These are phyloP conservation scores for Misgurnus anguillicaudatus DNA, from an alignment of 2,113 vertebrate genomes.

Conservation along the genomic window DNA sequence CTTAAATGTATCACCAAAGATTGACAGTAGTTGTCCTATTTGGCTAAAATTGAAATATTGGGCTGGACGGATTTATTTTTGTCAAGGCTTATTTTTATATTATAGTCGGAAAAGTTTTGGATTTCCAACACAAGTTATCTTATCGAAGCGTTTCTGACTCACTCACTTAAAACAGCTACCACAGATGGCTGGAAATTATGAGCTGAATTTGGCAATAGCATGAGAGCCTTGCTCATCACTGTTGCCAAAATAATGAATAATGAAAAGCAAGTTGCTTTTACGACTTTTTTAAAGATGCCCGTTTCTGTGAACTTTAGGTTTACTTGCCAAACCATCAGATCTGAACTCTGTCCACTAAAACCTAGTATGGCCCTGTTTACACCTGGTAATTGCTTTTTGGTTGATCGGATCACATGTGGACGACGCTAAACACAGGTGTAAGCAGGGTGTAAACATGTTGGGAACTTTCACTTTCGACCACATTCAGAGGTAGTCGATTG, in stretches of 20 bases:
- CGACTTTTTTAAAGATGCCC: conserved; percentile 56
- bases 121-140: not conserved
- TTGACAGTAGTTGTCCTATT: no score
- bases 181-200: conserved; percentile 69
- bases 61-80: not conserved
- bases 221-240: conserved; percentile 13
- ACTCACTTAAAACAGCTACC: conserved; percentile 59
- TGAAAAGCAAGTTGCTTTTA: conserved; percentile 40
- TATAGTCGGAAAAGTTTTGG: not conserved
- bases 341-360: not conserved
- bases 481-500: no score
- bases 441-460: no score
- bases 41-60: not conserved
- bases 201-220: conserved; percentile 62
- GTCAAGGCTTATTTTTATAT: not conserved
- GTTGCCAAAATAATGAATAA: conserved; percentile 54
- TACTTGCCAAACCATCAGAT: conserved; percentile 43
- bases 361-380: not conserved
- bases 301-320: conserved; percentile 53
- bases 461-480: no score
- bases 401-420: no score
- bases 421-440: no score
- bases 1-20: no score
- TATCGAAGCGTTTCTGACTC: conserved; percentile 33
- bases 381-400: no score